phyloP scores from a whole-genome alignment of 2,888 invertebrate species.

The Branchinecta sandiegonensis region DNA sequence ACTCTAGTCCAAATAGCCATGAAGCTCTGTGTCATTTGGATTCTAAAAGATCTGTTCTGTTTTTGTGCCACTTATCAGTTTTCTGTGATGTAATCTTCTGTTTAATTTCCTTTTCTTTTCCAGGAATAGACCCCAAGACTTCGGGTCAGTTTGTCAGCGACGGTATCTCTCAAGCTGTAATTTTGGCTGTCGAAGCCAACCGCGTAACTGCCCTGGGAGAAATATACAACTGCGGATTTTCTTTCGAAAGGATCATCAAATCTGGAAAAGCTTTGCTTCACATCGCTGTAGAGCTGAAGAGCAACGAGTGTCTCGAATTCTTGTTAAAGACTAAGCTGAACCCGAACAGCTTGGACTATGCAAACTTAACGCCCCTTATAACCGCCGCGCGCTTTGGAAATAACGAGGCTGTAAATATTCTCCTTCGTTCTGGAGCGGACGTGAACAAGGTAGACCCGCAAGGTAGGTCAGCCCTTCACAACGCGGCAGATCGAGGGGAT shows the following conservation, averaged over 20 bases:
- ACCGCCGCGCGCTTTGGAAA: not conserved
- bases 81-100: too few relatives aligned
- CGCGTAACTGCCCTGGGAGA: not conserved
- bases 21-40: too few relatives aligned
- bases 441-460: not conserved
- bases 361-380: not conserved
- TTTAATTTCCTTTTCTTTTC: too few relatives aligned
- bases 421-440: not conserved
- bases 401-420: not conserved
- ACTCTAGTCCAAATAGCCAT: too few relatives aligned
- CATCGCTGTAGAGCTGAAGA: not conserved
- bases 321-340: not conserved
- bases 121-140: too few relatives aligned
- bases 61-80: too few relatives aligned
- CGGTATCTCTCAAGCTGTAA: not conserved
- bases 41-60: too few relatives aligned
- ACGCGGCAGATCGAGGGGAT: not conserved
- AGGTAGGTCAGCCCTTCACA: not conserved
- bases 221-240: slow-evolving; percentile 1
- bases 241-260: not conserved
- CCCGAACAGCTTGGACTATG: not conserved
- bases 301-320: not conserved
- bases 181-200: not conserved
- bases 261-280: not conserved
- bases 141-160: too few relatives aligned